Evolutionary conservation across 2,888 invertebrate species (phyloP).

Genomic region (Lacanobia oleracea): DNA sequence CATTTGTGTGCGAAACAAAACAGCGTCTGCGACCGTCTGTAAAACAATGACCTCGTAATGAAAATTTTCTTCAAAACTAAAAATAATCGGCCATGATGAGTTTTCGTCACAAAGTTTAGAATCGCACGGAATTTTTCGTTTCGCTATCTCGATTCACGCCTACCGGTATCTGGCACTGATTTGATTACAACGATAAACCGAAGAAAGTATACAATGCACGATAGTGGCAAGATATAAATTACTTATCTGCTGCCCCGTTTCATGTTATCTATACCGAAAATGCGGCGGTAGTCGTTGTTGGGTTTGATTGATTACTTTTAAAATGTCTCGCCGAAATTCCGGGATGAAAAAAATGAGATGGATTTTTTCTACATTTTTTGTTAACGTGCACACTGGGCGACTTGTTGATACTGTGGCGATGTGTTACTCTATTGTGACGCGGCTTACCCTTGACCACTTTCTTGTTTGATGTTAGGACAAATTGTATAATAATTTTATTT

Average conservation of each 20-base stretch:
- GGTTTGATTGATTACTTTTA: conserved; percentile 50
- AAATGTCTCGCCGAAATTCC: conserved; percentile 40
- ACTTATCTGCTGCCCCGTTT: conserved; percentile 80
- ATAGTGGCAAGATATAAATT: conserved; percentile 76
- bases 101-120: conserved; percentile 54
- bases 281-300: conserved; percentile 72
- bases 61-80: conserved; percentile 73
- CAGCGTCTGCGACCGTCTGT: conserved; percentile 57
- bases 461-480: conserved; percentile 18
- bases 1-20: conserved; percentile 56
- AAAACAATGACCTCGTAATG: conserved; percentile 74
- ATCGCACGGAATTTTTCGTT: conserved; percentile 61
- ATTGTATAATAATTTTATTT: conserved; percentile 27
- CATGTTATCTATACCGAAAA: conserved; percentile 80
- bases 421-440: conserved; percentile 15
- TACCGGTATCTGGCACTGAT: conserved; percentile 76
- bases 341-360: conserved; percentile 14
- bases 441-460: conserved; percentile 52
- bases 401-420: conserved; percentile 31
- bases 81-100: conserved; percentile 68
- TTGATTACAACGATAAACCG: conserved; percentile 80
- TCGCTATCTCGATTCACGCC: conserved; percentile 56
- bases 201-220: conserved; percentile 83
- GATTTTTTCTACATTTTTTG: conserved; percentile 33
- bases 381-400: conserved; percentile 33